phyloP scores from a whole-genome alignment of 2,797 vertebrate genomes.

The Hylomyscus alleni region DNA sequence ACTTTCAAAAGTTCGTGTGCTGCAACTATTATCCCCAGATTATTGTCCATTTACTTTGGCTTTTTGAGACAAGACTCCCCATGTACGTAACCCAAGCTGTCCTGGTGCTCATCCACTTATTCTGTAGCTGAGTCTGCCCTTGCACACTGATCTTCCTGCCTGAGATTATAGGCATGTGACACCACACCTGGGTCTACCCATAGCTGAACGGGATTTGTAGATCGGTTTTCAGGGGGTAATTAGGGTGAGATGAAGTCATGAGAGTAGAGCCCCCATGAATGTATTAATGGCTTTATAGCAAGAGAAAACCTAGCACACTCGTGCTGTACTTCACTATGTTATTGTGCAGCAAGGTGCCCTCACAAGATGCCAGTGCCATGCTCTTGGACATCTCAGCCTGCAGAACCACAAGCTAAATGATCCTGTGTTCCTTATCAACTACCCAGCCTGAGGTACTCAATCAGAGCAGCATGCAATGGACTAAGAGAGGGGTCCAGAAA shows the following conservation, averaged over 20 bases:
- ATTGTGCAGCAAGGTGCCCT: background rate
- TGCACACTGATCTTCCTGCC: background rate
- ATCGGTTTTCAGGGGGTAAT: background rate
- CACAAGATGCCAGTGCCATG: background rate
- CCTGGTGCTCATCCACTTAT: no score
- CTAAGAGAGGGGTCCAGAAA: background rate
- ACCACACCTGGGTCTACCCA: background rate
- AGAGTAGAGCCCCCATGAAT: background rate
- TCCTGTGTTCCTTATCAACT: background rate
- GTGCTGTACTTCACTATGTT: background rate
- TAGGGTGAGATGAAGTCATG: no score
- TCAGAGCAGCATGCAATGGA: background rate
- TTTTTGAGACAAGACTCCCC: background rate
- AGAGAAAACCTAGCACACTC: background rate
- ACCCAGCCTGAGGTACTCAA: background rate
- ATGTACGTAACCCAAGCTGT: background rate
- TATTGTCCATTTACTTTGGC: background rate
- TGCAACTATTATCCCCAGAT: background rate
- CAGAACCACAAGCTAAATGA: background rate
- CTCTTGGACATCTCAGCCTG: background rate
- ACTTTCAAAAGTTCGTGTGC: background rate
- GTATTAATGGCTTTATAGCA: background rate
- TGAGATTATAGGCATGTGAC: background rate
- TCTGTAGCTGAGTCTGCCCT: background rate
- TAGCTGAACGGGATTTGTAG: background rate